phyloP scores from a whole-genome alignment of 2,113 vertebrate species.

The Amphiprion ocellaris region DNA sequence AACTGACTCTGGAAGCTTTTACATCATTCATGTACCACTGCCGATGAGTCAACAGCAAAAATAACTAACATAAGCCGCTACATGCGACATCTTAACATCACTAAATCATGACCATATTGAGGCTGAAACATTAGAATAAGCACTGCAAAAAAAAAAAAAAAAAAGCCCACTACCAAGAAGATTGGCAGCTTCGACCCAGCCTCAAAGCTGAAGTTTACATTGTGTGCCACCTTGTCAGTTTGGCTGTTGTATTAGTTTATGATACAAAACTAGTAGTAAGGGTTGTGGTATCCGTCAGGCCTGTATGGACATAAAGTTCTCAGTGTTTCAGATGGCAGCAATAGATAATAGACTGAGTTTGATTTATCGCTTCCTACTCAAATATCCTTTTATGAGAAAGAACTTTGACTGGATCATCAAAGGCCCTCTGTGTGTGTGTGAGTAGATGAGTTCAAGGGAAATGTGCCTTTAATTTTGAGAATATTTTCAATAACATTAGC shows the following conservation, averaged over 20 bases:
- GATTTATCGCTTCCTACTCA: conserved; percentile 36
- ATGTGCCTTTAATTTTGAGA: conserved; percentile 15
- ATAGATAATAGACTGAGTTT: conserved; percentile 6
- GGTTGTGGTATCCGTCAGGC: not conserved
- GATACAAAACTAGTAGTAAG: not conserved
- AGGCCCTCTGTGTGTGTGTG: too few species aligned
- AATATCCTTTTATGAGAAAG: conserved; percentile 4
- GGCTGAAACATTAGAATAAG: conserved; percentile 59
- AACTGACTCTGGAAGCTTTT: conserved; percentile 48
- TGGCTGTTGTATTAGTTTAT: conserved; percentile 9
- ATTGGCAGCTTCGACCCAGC: conserved; percentile 38
- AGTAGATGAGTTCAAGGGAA: not conserved
- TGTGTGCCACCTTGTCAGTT: conserved; percentile 6
- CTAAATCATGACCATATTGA: conserved; percentile 59
- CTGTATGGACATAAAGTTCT: not conserved
- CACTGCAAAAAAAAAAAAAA: conserved; percentile 8
- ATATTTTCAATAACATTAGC: not conserved
- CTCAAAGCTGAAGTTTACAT: not conserved
- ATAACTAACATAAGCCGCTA: conserved; percentile 57
- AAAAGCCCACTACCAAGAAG: conserved; percentile 20
- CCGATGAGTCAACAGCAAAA: conserved; percentile 58
- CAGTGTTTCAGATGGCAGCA: conserved; percentile 1
- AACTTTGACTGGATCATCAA: not conserved
- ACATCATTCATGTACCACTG: conserved; percentile 48
- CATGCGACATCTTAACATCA: conserved; percentile 45